Base-by-base conservation (phyloP, 1,140 invertebrate species). In the Meloidogyne floridensis region DNA sequence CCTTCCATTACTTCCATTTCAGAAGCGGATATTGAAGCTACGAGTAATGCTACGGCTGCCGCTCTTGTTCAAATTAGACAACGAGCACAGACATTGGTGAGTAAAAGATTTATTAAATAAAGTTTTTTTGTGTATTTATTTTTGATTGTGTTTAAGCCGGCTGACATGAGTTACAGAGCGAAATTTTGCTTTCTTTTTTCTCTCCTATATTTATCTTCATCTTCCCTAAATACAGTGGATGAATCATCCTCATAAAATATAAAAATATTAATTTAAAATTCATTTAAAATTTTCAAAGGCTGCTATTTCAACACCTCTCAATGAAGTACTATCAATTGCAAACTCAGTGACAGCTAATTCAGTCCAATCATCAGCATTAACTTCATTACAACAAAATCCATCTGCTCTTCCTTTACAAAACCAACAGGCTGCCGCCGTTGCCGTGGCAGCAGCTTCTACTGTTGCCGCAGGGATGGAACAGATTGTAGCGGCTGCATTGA, bases 391-490 rank as follows among this genome's bases (percentile, higher is more conserved):
- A 65, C 59, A 65, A n/a, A 65, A 59, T 15, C 56, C 13, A 59
- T 15, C 56, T 59, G 4, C 5, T 65, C 47, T 47, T 47, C 59
- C 59, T n/a, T 65, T 65, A 65, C 59, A 65, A 65, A n/a, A n/a
- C 7, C 59, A 65, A 65, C 59, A 79, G 51, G 65, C 77, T n/a
- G 54, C 65, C 9, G 77, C 59, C 54, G 65, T 47, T 10, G 77
- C 20, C 0, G 53, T 43, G 43, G 65, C 53, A 13, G 9, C 75
- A 2, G 13, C 59, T 69, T 69, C 51, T 4, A 72, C 77, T 3
- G 47, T 79, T 79, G 69, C 77, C 5, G 77, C 77, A 13, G 77
- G 77, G 6, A 72, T 79, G 20, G 77, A 79, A 72, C 77, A 79
- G 72, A 79, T 79, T 32, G 77, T 79, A 6, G 77, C 77, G 11